Evolutionary conservation across 2,113 vertebrate species (phyloP), one percentile per base, ranked within the genome.

Genomic region (Plectropomus leopardus): DNA sequence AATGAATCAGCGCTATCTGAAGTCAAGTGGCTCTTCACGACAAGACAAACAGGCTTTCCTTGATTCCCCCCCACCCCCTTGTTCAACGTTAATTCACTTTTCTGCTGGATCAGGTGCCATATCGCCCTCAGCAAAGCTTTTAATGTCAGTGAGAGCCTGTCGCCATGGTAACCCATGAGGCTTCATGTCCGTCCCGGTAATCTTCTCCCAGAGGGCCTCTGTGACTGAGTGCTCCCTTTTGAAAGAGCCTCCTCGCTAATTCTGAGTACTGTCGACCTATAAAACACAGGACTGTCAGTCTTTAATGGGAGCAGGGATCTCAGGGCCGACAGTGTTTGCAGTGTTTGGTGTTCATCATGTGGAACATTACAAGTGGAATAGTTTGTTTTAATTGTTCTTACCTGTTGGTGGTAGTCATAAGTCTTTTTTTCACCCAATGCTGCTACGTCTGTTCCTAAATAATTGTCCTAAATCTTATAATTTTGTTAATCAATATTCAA

Each of bases 111-210:
- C 19, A 55, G 53, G 53, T 55, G 53, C 26, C 26, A 55, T 55
- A 55, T 55, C 7, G 53, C 53, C 53, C 26, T 30, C 19, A 4
- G 32, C 24, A 14, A 66, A 32, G 64, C 64, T 77, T 60, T 88
- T 87, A 76, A 68, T 72, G 80, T 76, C 70, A 5, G 53, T 3
- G 28, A 74, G 72, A 44, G 76, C 40, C 51, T 0, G 69, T 88
- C 23, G 26, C 84, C 23, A 26, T 24, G 72, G 84, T 60, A 42
- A 85, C 82, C 28, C 36, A 45, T 14, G 24, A 66, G 53, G 70
- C 77, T 47, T 2, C 1, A 7, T 8, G 60, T 66, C 57, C 30
- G 30, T 28, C 65, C 19, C 3, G 14, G 4, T 88, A 76, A 83
- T 76, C 82, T 71, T 14, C 55, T 59, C 85, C 72, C 72, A 3